phyloP scores from a whole-genome alignment of 23 tunicate species.

The Styela plicata region DNA sequence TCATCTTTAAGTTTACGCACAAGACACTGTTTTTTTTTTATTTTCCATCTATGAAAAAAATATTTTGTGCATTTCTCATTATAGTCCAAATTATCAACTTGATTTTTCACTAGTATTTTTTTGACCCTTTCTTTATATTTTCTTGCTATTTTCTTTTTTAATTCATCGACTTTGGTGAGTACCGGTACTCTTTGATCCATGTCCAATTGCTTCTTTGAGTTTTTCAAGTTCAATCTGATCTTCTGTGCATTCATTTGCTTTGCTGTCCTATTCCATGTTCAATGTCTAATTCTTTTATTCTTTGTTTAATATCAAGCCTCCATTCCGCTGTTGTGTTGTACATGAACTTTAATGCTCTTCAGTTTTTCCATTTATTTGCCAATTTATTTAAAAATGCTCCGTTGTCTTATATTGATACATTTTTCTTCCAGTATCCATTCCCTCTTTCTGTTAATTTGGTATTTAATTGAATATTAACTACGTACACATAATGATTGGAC shows the following conservation, averaged over 20 bases:
- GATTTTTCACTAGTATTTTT: background rate
- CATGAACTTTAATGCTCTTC: background rate
- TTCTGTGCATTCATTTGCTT: background rate
- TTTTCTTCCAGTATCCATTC: background rate
- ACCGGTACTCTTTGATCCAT: background rate
- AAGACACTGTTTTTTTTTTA: background rate
- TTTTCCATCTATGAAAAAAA: background rate
- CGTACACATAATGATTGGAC: background rate
- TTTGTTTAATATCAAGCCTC: background rate
- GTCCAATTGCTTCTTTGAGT: background rate
- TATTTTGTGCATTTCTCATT: background rate
- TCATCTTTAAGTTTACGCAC: background rate
- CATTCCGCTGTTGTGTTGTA: background rate
- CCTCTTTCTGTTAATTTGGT: background rate
- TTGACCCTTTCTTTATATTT: background rate
- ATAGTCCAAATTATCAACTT: background rate
- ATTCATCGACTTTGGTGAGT: background rate
- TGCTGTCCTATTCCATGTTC: background rate
- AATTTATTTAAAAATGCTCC: background rate
- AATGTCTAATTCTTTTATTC: background rate
- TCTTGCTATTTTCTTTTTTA: background rate
- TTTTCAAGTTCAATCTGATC: background rate
- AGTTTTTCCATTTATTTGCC: background rate
- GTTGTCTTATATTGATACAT: background rate
- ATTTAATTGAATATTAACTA: background rate